A percentile compares a stretch with the other conserved stretches of the same genome.
Evolutionary conservation across 2,888 invertebrate genomes (phyloP).

Genomic region (Incurvaria masculella): DNA sequence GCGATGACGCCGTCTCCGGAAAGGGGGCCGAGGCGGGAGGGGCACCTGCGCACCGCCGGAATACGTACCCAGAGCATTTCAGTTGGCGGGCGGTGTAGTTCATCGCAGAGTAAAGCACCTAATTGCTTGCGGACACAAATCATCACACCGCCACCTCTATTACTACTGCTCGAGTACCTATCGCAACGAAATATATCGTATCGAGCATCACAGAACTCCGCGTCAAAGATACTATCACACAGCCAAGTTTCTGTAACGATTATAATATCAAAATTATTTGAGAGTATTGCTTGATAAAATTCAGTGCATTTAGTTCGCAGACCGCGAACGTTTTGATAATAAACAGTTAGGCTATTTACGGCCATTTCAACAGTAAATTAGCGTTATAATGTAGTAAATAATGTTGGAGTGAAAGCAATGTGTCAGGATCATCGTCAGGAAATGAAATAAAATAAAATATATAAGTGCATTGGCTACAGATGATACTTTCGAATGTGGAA

Average conservation of each 20-base stretch:
- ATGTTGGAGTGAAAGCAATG: no score
- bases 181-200: constrained; percentile 4
- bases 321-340: neutral
- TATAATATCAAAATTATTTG: neutral
- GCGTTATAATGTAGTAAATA: no score
- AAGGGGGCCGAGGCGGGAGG: neutral
- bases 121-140: neutral
- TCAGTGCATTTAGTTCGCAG: neutral
- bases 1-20: neutral
- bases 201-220: neutral
- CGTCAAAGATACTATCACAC: neutral
- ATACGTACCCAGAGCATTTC: neutral
- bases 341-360: neutral
- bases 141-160: neutral
- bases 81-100: neutral
- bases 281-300: neutral
- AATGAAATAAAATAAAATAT: no score
- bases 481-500: no score
- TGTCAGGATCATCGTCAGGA: no score
- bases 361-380: no score
- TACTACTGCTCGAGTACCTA: neutral
- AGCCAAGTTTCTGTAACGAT: neutral
- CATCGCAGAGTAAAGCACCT: neutral
- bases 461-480: no score
- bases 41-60: no score